Conservation (phyloP, 2,113 vertebrate species). For the Seriola quinqueradiata region DNA sequence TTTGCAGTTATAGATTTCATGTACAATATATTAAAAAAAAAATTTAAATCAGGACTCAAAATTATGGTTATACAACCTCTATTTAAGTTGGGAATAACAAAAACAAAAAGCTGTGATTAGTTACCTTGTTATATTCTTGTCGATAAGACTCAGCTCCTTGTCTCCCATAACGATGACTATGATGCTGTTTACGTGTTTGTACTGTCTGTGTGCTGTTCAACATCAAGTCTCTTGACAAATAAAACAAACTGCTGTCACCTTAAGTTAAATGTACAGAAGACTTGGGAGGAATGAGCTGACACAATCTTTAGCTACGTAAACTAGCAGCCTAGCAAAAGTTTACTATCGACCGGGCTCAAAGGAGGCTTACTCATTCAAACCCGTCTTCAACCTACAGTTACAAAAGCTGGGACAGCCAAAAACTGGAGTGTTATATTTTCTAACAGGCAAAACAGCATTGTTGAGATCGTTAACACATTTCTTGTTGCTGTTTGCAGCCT, state of each 20-base stretch:
- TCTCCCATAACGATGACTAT: slow-evolving; percentile 68
- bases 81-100: too few relatives aligned
- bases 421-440: neutral
- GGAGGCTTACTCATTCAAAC: neutral
- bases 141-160: slow-evolving; percentile 85
- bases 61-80: neutral
- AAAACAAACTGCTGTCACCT: neutral
- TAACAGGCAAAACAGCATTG: neutral
- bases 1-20: too few relatives aligned
- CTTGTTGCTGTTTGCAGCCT: slow-evolving; percentile 12
- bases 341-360: neutral
- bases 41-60: too few relatives aligned
- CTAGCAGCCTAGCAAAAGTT: slow-evolving; percentile 33
- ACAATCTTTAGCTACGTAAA: neutral
- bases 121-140: slow-evolving; percentile 85
- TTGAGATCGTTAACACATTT: neutral
- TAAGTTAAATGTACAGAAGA: neutral
- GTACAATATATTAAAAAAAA: too few relatives aligned
- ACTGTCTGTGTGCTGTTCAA: neutral
- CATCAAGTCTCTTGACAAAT: neutral
- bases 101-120: neutral
- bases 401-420: neutral
- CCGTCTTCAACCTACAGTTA: neutral
- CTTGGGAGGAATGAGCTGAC: neutral
- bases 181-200: neutral